phyloP scores from a whole-genome alignment of 2,113 vertebrate species.

The Calypte anna region DNA sequence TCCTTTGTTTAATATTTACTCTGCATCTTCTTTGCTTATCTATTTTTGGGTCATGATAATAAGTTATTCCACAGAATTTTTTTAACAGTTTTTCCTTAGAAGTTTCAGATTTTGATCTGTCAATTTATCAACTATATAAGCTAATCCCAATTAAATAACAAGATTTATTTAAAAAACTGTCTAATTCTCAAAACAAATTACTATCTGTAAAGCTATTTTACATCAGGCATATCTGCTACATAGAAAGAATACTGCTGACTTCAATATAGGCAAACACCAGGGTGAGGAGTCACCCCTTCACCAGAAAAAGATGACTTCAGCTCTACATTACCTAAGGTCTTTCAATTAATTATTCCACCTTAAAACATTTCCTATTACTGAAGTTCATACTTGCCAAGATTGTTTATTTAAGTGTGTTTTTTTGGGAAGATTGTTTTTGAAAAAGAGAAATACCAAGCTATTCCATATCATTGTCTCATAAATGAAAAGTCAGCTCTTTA shows the following conservation, averaged over 20 bases:
- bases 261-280: not conserved
- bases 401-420: not conserved
- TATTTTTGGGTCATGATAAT: not conserved
- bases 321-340: fast-evolving
- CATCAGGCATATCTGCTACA: not conserved
- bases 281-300: not conserved
- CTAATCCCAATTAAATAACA: not conserved
- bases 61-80: not conserved
- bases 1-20: not conserved
- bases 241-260: not conserved
- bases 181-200: not conserved
- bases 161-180: not conserved
- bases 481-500: not conserved
- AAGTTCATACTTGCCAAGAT: not conserved
- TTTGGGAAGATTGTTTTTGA: not conserved
- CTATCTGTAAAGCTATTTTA: fast-evolving
- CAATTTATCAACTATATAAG: not conserved
- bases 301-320: not conserved
- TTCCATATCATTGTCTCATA: not conserved
- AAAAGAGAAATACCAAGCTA: not conserved
- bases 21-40: not conserved
- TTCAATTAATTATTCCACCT: not conserved
- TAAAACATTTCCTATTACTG: not conserved
- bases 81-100: not conserved
- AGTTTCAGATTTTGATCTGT: not conserved